Conservation (phyloP, 2,888 invertebrate genomes). For the Ramazzottius varieornatus region DNA sequence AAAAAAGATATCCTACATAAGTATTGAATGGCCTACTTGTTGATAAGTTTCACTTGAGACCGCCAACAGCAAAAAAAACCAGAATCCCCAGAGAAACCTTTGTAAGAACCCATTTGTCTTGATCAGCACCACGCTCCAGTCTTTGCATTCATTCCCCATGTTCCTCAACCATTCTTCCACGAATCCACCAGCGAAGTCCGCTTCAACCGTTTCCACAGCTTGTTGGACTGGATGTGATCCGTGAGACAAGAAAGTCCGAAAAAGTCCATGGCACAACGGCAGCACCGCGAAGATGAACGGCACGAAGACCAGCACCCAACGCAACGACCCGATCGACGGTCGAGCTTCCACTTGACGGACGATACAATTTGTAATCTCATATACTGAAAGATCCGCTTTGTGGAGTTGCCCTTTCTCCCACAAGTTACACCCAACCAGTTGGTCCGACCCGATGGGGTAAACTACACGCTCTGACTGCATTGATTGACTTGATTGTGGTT, state of each 20-base stretch:
- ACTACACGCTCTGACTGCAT: too few species aligned
- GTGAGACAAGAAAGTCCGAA: neutral
- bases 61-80: conserved; percentile 1
- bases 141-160: neutral
- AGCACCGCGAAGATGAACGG: conserved; percentile 14
- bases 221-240: too few species aligned
- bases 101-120: neutral
- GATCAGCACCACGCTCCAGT: neutral
- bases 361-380: conserved; percentile 79
- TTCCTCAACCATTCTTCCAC: neutral
- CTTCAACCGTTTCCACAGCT: too few species aligned
- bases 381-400: conserved; percentile 68
- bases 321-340: conserved; percentile 50
- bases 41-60: neutral
- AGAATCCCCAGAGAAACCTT: neutral
- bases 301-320: conserved; percentile 30
- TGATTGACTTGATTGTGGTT: too few species aligned
- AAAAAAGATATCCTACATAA: too few species aligned
- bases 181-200: neutral
- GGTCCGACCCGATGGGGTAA: too few species aligned
- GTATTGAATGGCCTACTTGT: too few species aligned
- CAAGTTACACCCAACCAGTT: conserved; percentile 42
- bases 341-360: conserved; percentile 63
- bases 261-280: conserved; percentile 8
- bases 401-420: conserved; percentile 72